Base-by-base conservation (phyloP, 2,888 invertebrate species). In the Nomada ferruginata region DNA sequence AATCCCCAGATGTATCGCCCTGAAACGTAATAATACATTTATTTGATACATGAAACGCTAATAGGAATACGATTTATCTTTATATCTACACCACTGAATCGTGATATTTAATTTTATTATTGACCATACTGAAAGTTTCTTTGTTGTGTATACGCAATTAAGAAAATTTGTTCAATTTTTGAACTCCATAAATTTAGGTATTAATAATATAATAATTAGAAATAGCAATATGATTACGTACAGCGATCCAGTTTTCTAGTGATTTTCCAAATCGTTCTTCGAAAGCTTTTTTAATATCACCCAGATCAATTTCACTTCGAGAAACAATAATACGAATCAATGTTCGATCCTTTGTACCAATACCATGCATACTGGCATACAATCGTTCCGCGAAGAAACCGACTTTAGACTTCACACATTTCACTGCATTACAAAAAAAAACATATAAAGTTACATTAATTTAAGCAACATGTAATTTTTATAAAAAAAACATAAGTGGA, bases 1-100 rank as follows among this genome's bases (percentile, higher is more conserved):
- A 98, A 95, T 98, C 97, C 91, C 98, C 98, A 92, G 97, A 97
- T 88, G 98, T 98, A 95, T 98, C 98, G 92, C 96, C 97, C 97
- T 98, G 96, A 93, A 97, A 96, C 93, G 36, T 7, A 92, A 15
- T 91, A 88, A 78, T 80, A 23, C 57, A 44, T 20, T 20, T 59
- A 68, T 64, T 73, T 44, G 57, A 76, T 52, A 47, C 11, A 47
- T 2, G 53, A 29, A 15, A 61, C 57, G 18, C 11, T 53, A 23
- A 52, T 47, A 47, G 15, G 47, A 47, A 47, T 47, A 47, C 15
- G 15, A 47, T 47, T 13, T 47, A 15, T 13, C 47, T 47, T 47
- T 3, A 47, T 47, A 13, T 15, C 2, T 13, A 47, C 2, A 13
- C 15, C 3, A 47, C 15, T 13, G 15, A 47, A 47, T 47, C 47